Conservation (phyloP, 2,797 vertebrate species). For the Xyrichtys novacula region DNA sequence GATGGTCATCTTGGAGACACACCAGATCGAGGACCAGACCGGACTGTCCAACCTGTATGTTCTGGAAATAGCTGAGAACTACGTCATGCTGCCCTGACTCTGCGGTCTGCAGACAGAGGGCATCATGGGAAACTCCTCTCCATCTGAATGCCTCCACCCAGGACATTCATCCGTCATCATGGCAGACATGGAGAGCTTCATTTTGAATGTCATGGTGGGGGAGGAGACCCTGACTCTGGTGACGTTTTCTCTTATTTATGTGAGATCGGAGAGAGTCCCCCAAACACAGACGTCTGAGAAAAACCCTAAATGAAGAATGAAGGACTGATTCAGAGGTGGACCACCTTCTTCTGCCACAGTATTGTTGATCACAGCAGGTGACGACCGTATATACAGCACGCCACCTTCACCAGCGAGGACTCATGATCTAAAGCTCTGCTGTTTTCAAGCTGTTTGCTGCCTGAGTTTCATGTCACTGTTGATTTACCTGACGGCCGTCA, state of each 20-base stretch:
- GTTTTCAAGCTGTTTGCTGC: constrained; percentile 25
- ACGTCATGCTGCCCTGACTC: constrained; percentile 74
- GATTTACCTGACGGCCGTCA: constrained; percentile 35
- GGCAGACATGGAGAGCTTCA: constrained; percentile 3
- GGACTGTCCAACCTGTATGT: constrained; percentile 89
- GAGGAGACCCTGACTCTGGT: constrained; percentile 12
- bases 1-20: constrained; percentile 89
- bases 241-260: constrained; percentile 51
- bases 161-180: constrained; percentile 10
- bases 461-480: constrained; percentile 40
- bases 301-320: constrained; percentile 12
- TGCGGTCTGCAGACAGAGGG: neutral
- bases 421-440: constrained; percentile 1
- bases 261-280: constrained; percentile 19
- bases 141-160: neutral
- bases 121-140: constrained; percentile 50
- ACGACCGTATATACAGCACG: constrained; percentile 1
- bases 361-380: constrained; percentile 17
- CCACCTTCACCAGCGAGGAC: constrained; percentile 17
- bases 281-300: constrained; percentile 35
- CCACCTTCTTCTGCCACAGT: constrained; percentile 25
- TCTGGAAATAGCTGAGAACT: constrained; percentile 84
- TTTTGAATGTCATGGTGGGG: constrained; percentile 11
- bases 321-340: constrained; percentile 19
- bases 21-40: constrained; percentile 79